phyloP scores from a whole-genome alignment of 1,140 invertebrate genomes.

The Trigoniulus corallinus region DNA sequence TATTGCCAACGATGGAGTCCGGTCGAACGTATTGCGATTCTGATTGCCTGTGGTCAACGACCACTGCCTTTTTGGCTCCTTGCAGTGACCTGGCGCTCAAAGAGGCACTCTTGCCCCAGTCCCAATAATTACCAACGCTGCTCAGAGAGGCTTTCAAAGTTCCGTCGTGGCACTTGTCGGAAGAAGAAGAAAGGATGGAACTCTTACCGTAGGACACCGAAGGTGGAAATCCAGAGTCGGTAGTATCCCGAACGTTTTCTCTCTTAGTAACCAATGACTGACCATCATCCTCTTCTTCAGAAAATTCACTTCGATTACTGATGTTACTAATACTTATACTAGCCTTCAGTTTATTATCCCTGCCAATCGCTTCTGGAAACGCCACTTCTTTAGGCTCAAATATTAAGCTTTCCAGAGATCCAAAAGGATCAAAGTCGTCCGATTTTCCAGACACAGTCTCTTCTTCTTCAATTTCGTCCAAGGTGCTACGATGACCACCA shows the following conservation, averaged over 20 bases:
- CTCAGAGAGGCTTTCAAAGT: too few species aligned
- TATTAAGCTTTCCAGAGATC: slow-evolving; percentile 22
- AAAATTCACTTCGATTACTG: not conserved
- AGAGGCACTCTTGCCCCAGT: too few species aligned
- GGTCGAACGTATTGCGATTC: too few species aligned
- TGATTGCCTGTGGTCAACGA: too few species aligned
- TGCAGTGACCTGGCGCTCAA: too few species aligned
- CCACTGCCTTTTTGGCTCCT: too few species aligned
- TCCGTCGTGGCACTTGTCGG: too few species aligned
- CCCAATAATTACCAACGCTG: slow-evolving; percentile 1
- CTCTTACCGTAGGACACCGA: too few species aligned
- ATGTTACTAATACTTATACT: not conserved
- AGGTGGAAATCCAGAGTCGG: too few species aligned
- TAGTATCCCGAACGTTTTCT: not conserved
- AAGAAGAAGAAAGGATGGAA: too few species aligned
- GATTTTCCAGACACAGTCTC: not conserved
- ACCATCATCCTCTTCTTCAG: too few species aligned
- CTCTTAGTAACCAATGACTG: not conserved
- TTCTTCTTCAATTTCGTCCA: not conserved
- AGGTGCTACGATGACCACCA: not conserved
- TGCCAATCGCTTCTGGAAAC: not conserved
- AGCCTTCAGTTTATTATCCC: not conserved
- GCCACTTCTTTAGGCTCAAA: slow-evolving; percentile 19
- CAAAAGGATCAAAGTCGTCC: slow-evolving; percentile 6
- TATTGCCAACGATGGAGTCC: too few species aligned